Percentiles rank a stretch among this genome's conserved stretches.
phyloP scores from a whole-genome alignment of 2,797 vertebrate species.

The Harpagifer antarcticus region DNA sequence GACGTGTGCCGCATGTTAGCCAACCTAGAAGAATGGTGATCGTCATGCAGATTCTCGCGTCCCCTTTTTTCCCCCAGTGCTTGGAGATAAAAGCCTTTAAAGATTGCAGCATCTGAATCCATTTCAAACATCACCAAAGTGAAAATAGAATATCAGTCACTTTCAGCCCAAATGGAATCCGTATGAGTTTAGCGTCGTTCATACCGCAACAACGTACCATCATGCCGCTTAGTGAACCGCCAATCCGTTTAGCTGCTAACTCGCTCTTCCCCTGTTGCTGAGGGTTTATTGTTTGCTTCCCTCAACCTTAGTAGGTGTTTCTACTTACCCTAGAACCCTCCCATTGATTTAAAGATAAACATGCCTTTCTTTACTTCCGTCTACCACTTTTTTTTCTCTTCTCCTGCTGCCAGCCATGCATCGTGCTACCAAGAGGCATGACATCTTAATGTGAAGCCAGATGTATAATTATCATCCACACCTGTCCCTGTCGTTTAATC shows the following conservation, averaged over 20 bases:
- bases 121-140: constrained; percentile 47
- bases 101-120: constrained; percentile 56
- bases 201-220: constrained; percentile 6
- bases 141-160: constrained; percentile 30
- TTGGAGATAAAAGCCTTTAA: constrained; percentile 61
- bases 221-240: constrained; percentile 3
- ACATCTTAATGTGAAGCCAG: constrained; percentile 45
- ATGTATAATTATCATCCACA: constrained; percentile 44
- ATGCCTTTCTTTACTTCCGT: constrained; percentile 14
- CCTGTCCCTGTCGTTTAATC: constrained; percentile 19
- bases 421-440: constrained; percentile 40
- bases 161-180: constrained; percentile 35
- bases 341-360: constrained; percentile 25
- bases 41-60: constrained; percentile 41
- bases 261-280: background rate
- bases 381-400: background rate
- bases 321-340: constrained; percentile 1
- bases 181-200: too few relatives aligned
- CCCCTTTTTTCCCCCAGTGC: constrained; percentile 18
- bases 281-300: constrained; percentile 10
- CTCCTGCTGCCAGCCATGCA: constrained; percentile 34
- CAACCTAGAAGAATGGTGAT: constrained; percentile 39
- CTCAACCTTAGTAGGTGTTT: constrained; percentile 21
- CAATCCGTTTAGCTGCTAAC: constrained; percentile 25
- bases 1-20: constrained; percentile 49